A percentile compares a stretch with the other conserved stretches of the same genome.
These are phyloP conservation scores for Lycodopsis pacificus DNA, from an alignment of 2,797 vertebrate genomes.

Conservation along the genomic window DNA sequence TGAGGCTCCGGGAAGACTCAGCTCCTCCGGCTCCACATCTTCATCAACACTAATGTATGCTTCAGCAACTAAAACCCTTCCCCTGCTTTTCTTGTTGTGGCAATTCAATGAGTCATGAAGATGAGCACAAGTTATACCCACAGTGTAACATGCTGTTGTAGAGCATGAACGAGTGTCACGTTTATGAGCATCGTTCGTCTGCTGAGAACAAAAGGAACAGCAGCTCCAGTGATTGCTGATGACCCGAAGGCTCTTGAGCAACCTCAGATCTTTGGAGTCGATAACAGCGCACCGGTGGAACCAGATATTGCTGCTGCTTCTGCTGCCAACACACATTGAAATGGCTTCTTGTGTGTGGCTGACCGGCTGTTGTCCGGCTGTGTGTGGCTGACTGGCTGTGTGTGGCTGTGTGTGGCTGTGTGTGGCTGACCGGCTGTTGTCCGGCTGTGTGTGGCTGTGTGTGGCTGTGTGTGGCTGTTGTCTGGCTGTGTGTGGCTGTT, in stretches of 20 bases:
- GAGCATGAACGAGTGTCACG: constrained; percentile 4
- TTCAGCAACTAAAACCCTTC: constrained; percentile 51
- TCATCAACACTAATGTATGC: constrained; percentile 41
- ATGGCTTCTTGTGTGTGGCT: constrained; percentile 37
- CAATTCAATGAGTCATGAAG: constrained; percentile 37
- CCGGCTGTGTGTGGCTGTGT: too few relatives aligned
- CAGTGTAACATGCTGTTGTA: too few relatives aligned
- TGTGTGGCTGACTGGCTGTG: too few relatives aligned
- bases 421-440: too few relatives aligned
- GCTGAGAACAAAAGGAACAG: constrained; percentile 24
- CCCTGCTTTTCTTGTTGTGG: constrained; percentile 29
- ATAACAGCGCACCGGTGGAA: constrained; percentile 31
- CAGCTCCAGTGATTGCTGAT: constrained; percentile 18
- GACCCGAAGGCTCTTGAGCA: constrained; percentile 30
- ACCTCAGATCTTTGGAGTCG: constrained; percentile 26
- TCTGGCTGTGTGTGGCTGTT: too few relatives aligned
- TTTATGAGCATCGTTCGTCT: neutral
- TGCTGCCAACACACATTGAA: constrained; percentile 17
- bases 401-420: too few relatives aligned
- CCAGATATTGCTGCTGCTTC: constrained; percentile 41
- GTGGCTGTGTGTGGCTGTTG: too few relatives aligned
- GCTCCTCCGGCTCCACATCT: constrained; percentile 41
- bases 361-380: neutral
- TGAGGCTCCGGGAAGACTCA: constrained; percentile 36
- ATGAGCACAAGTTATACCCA: constrained; percentile 27